Conservation (phyloP, 2,113 vertebrate species). For the Syrmaticus mikado region DNA sequence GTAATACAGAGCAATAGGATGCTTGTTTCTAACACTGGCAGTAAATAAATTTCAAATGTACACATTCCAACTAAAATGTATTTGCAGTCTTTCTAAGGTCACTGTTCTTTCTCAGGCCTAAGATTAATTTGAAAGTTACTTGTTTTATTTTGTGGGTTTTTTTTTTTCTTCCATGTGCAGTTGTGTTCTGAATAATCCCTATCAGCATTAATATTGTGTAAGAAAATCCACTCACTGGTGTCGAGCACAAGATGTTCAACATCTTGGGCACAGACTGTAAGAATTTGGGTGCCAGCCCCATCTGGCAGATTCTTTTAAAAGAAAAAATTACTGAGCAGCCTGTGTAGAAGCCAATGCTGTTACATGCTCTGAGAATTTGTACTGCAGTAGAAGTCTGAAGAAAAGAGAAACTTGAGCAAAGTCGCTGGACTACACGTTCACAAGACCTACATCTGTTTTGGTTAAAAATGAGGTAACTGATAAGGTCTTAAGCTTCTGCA, state of each 20-base stretch:
- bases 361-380: neutral
- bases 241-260: rapidly evolving
- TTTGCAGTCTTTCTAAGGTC: neutral
- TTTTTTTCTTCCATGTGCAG: neutral
- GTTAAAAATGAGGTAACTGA: neutral
- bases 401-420: neutral
- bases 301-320: neutral
- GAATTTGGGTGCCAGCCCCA: no score
- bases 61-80: neutral
- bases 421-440: neutral
- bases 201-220: neutral
- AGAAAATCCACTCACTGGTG: neutral
- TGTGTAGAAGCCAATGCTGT: neutral
- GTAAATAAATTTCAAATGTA: neutral
- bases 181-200: neutral
- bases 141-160: no score
- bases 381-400: neutral
- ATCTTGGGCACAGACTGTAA: neutral
- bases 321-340: neutral
- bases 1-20: neutral
- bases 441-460: neutral
- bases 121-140: neutral
- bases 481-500: neutral
- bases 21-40: neutral
- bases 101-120: neutral